Evolutionary conservation across 2,888 invertebrate species (phyloP), one percentile per base, ranked within the genome.

Genomic region (Erebia ligea): DNA sequence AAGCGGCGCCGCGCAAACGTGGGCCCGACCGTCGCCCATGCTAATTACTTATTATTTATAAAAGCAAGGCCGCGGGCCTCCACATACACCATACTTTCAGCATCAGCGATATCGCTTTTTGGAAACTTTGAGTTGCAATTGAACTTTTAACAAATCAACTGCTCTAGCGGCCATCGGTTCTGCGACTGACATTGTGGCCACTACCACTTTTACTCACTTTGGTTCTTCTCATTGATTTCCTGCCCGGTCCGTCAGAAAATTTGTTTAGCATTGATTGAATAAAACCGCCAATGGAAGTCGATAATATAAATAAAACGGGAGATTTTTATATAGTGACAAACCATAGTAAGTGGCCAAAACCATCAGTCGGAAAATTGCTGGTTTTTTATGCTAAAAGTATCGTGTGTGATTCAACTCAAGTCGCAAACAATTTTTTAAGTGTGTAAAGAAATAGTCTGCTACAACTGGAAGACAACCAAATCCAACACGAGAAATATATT

Each of bases 1-100:
- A 96, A 88, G 95, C 98, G 11, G 98, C 98, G 45, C 98, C 98
- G 10, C 95, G 98, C 76, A 96, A 95, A 82, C 96, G 99, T 75
- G 96, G 95, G 0, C 97, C 96, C 73, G 99, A 99, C 88, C 95
- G 96, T 82, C 96, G 98, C 78, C 96, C 95, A 69, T 97, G 98
- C 94, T 98, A 95, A 81, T 69, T 34, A 42, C 4, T 19, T 9
- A 57, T 13, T 57, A 25, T 15, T 13, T 3, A 25, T n/a, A 57
- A 25, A 25, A 13, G 13, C 56, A 10, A 9, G 2, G 3, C 54
- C 19, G 11, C 19, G 8, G 1, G 10, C 54, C 19, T 17, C 19
- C 54, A 54, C 17, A 54, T 17, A 54, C 52, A 19, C 17, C 17
- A 19, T 10, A 19, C 54, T 54, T 19, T 54, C 19, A 54, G 54